Evolutionary conservation across 2,888 invertebrate species (phyloP).

Genomic region (Callinectes sapidus): DNA sequence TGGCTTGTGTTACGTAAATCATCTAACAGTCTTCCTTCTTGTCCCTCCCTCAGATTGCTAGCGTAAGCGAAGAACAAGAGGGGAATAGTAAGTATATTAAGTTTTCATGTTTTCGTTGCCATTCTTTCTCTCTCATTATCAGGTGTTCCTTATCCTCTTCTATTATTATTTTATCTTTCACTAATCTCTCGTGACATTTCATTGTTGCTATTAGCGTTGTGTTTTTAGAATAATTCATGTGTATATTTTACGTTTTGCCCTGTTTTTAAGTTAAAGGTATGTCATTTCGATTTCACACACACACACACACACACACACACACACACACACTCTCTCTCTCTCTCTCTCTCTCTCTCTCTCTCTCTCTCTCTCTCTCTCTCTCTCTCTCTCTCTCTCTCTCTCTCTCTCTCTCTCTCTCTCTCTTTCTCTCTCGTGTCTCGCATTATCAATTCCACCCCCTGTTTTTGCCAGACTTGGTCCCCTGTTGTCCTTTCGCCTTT

Average conservation of each 20-base stretch:
- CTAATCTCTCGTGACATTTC: constrained; percentile 19
- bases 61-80: neutral
- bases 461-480: neutral
- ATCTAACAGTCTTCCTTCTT: neutral
- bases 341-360: too few relatives aligned
- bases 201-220: neutral
- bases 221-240: neutral
- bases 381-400: too few relatives aligned
- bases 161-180: neutral
- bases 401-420: neutral
- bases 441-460: neutral
- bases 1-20: neutral
- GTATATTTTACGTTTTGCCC: neutral
- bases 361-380: neutral
- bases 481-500: neutral
- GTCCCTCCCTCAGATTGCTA: neutral
- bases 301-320: too few relatives aligned
- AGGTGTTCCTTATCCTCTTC: neutral
- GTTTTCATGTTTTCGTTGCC: neutral
- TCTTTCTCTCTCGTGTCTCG: neutral
- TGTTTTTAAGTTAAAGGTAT: neutral
- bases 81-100: neutral
- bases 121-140: neutral
- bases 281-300: neutral
- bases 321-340: too few relatives aligned